These are phyloP conservation scores for Drosophila rufa DNA, from an alignment of 1,140 invertebrate genomes.

Conservation along the genomic window DNA sequence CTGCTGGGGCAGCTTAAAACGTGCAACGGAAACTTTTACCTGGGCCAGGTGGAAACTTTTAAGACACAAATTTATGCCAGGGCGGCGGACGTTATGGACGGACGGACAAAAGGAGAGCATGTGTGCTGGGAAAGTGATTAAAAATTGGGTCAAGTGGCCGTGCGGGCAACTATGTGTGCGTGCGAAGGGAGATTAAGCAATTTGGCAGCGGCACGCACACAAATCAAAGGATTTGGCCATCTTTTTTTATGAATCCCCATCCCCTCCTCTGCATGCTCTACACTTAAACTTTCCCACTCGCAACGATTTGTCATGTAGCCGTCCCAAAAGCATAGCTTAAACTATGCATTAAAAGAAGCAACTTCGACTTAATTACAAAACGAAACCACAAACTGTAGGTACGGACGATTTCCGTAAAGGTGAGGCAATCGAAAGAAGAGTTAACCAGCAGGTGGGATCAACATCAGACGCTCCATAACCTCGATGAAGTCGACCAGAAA, in stretches of 20 bases:
- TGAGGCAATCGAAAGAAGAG: slow-evolving; percentile 31
- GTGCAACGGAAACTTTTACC: slow-evolving; percentile 73
- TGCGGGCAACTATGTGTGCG: slow-evolving; percentile 54
- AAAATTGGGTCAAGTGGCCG: slow-evolving; percentile 80
- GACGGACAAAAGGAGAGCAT: slow-evolving; percentile 45
- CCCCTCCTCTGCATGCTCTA: not conserved
- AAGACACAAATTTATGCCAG: slow-evolving; percentile 77
- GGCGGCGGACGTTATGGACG: slow-evolving; percentile 13
- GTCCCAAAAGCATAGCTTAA: slow-evolving; percentile 12
- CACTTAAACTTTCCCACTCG: slow-evolving; percentile 34
- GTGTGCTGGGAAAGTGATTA: slow-evolving; percentile 79
- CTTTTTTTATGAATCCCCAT: slow-evolving; percentile 43
- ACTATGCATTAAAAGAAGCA: slow-evolving; percentile 48
- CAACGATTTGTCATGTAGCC: slow-evolving; percentile 50
- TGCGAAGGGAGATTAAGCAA: slow-evolving; percentile 74
- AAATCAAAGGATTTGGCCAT: slow-evolving; percentile 78
- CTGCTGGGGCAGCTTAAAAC: slow-evolving; percentile 69
- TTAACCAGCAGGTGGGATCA: slow-evolving; percentile 49
- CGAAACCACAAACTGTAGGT: slow-evolving; percentile 59
- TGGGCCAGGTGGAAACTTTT: slow-evolving; percentile 62
- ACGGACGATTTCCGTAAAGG: slow-evolving; percentile 20
- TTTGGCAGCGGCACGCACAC: slow-evolving; percentile 70
- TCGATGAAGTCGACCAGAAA: not conserved
- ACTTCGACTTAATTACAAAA: slow-evolving; percentile 65
- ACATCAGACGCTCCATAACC: slow-evolving; percentile 32